phyloP scores from a whole-genome alignment of 92 coral and sea anemone genomes.

The Actinernus sp. region DNA sequence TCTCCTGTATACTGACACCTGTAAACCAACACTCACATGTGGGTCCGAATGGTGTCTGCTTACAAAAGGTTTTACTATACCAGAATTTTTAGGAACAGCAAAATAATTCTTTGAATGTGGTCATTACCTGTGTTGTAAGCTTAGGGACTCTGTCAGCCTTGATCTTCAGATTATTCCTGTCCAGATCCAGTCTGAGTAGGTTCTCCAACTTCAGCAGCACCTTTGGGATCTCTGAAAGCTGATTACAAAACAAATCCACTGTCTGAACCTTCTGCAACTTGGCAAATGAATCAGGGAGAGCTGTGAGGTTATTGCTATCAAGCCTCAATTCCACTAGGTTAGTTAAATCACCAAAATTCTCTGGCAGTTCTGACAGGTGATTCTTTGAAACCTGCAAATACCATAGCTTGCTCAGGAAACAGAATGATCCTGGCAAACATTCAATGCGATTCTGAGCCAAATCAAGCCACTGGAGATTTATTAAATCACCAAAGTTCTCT shows the following conservation, averaged over 20 bases:
- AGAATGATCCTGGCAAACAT: slow-evolving; percentile 82
- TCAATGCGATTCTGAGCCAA: slow-evolving; percentile 86
- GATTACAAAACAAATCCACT: slow-evolving; percentile 83
- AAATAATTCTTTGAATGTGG: no score
- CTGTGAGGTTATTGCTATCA: slow-evolving; percentile 72
- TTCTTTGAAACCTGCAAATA: slow-evolving; percentile 95
- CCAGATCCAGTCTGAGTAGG: slow-evolving; percentile 89
- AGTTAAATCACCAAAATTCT: slow-evolving; percentile 81
- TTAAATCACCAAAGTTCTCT: slow-evolving; percentile 78
- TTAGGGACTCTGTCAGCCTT: slow-evolving; percentile 92
- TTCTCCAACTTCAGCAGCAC: slow-evolving; percentile 77
- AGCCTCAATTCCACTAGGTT: slow-evolving; percentile 81
- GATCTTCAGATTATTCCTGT: slow-evolving; percentile 78
- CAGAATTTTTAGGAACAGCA: no score
- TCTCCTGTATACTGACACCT: no score
- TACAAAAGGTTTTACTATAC: no score
- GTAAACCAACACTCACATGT: no score
- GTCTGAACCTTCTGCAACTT: slow-evolving; percentile 73
- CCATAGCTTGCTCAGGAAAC: slow-evolving; percentile 79
- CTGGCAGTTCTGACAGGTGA: slow-evolving; percentile 69
- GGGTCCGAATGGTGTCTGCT: no score
- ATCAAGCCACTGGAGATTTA: slow-evolving; percentile 87
- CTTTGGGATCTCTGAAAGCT: slow-evolving; percentile 76
- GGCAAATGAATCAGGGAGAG: slow-evolving; percentile 82
- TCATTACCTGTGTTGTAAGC: slow-evolving; percentile 65